phyloP scores from a whole-genome alignment of 2,113 vertebrate species.

The Potamarius usumacintae region DNA sequence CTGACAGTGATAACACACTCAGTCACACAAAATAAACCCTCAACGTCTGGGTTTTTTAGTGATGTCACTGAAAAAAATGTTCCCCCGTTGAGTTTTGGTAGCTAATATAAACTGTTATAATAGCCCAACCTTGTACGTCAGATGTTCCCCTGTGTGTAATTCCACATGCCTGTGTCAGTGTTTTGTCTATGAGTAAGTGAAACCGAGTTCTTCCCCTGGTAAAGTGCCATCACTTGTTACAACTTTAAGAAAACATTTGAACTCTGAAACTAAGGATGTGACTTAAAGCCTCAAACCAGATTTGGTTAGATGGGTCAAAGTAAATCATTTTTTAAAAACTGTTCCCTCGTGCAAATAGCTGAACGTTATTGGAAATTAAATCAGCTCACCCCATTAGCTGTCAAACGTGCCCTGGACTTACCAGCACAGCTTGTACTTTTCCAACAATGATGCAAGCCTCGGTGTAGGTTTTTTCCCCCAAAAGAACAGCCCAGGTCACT shows the following conservation, averaged over 20 bases:
- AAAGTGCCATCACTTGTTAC: background rate
- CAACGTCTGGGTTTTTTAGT: background rate
- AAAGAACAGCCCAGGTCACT: background rate
- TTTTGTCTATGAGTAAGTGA: slow-evolving; percentile 21
- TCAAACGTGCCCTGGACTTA: slow-evolving; percentile 18
- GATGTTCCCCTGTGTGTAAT: slow-evolving; percentile 16
- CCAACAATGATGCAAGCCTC: slow-evolving; percentile 39
- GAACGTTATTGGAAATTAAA: slow-evolving; percentile 41
- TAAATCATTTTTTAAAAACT: background rate
- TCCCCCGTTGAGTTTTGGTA: background rate
- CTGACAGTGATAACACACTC: background rate
- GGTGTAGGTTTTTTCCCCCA: background rate
- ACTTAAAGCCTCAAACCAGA: slow-evolving; percentile 18
- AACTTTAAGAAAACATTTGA: slow-evolving; percentile 11
- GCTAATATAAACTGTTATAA: slow-evolving; percentile 11
- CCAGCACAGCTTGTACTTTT: background rate
- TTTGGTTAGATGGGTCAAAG: slow-evolving; percentile 14
- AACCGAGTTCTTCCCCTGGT: background rate
- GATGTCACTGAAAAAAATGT: background rate
- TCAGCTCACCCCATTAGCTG: slow-evolving; percentile 20
- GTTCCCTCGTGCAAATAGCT: slow-evolving; percentile 13
- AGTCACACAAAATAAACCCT: background rate
- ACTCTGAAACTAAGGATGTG: slow-evolving; percentile 21
- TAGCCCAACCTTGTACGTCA: background rate
- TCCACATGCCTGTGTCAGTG: slow-evolving; percentile 2